Percentiles rank a stretch among this genome's conserved stretches.
Evolutionary conservation across 2,113 vertebrate genomes (phyloP).

Genomic region (Synodontis membranacea): DNA sequence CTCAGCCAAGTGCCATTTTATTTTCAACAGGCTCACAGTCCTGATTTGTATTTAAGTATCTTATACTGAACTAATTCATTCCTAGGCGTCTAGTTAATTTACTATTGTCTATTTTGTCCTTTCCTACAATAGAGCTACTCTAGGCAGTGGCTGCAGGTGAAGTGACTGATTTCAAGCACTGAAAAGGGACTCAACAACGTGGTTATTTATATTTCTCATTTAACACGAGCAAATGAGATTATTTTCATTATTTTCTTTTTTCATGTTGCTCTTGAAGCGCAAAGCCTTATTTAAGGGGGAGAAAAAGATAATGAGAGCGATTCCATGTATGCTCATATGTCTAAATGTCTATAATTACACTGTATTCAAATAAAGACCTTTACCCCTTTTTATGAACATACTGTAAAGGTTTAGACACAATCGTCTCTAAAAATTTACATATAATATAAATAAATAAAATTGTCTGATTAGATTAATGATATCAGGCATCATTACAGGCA

Average conservation of each 20-base stretch:
- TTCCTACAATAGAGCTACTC: neutral
- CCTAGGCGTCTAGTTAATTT: constrained; percentile 9
- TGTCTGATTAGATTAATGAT: neutral
- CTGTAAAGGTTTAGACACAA: neutral
- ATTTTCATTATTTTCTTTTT: neutral
- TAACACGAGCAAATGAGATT: neutral
- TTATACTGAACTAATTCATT: constrained; percentile 10
- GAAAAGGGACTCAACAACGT: neutral
- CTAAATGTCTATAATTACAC: constrained; percentile 4
- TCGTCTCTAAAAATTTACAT: neutral
- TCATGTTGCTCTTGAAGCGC: neutral
- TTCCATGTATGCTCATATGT: neutral
- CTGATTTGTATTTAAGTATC: constrained; percentile 1
- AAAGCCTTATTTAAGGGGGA: neutral
- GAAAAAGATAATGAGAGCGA: neutral
- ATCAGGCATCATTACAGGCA: neutral
- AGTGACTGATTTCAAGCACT: neutral
- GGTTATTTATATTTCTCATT: neutral
- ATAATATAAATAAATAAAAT: neutral
- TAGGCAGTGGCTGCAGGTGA: constrained; percentile 5
- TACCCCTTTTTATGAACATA: neutral
- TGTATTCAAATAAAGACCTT: neutral
- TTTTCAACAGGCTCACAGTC: neutral
- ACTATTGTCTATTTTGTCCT: neutral
- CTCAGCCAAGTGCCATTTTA: neutral